Evolutionary conservation across 2,113 vertebrate species (phyloP), one percentile per base, ranked within the genome.

Genomic region (Osmerus eperlanus): DNA sequence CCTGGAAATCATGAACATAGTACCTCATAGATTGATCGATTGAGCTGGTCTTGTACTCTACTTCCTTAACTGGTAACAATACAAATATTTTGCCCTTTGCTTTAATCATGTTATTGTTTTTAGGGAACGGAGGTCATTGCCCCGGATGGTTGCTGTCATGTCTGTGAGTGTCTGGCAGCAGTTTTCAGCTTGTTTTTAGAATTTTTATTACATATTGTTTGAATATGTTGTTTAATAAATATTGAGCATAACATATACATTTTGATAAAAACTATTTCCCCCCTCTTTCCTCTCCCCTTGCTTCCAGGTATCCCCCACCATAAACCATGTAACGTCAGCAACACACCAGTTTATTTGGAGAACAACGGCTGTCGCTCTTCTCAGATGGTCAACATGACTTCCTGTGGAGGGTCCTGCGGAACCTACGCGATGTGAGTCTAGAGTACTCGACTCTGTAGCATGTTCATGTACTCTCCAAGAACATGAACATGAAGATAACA

Each of bases 361-460:
- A 69, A 81, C 0, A 36, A 71, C 28, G 92, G 84, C 76, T 97
- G 96, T 18, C 70, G 53, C 12, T 90, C 93, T 15, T 21, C 77
- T 47, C 65, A 78, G 0, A 5, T 65, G 1, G 74, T 95, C 62
- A 86, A 87, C 4, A 0, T 95, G 71, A 81, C 90, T 0, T 92
- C 90, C 15, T 97, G 95, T 12, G 76, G 77, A 71, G 96, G 96
- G 21, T 73, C 67, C 8, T 97, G 96, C 78, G 88, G 81, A 0
- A 90, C 92, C 54, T 88, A 41, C 64, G 93, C 94, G 36, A 65
- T 76, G 96, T 96, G 87, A 93, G 94, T 91, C 19, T n/a, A 47
- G 41, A 11, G 41, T 47, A 47, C 41, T 41, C 36, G 6, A 41
- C 36, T 47, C 9, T 2, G 9, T 8, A 12, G 9, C 41, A 47